Percentiles rank a stretch among this genome's conserved stretches.
Evolutionary conservation across 2,113 vertebrate species (phyloP).

Genomic region (Pterocles burchelli): DNA sequence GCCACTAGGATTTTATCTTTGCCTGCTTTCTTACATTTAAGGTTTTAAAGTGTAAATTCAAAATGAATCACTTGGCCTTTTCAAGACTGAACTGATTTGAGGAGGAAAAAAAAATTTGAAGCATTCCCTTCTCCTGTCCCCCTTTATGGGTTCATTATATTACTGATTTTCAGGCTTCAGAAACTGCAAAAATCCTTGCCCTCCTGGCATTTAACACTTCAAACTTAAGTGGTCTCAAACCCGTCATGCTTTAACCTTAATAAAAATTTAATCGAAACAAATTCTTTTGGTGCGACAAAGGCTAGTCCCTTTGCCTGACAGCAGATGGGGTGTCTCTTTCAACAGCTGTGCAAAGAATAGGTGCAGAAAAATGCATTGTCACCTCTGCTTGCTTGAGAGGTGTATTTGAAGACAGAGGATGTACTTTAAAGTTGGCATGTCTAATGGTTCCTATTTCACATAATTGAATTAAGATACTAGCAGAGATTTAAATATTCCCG

Average conservation of each 20-base stretch:
- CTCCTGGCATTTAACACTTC: neutral
- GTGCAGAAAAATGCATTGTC: neutral
- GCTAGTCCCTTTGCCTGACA: neutral
- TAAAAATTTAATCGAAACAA: neutral
- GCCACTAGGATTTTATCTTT: neutral
- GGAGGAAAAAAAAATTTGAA: neutral
- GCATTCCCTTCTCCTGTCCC: neutral
- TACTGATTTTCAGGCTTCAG: neutral
- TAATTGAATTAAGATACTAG: neutral
- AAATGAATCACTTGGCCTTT: neutral
- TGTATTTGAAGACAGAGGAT: neutral
- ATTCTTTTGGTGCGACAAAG: neutral
- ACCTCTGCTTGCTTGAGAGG: neutral
- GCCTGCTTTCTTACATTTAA: neutral
- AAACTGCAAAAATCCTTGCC: neutral
- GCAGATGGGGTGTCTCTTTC: constrained; percentile 14
- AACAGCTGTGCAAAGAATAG: neutral
- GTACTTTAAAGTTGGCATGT: neutral
- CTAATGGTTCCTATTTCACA: neutral
- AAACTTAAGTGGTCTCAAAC: neutral
- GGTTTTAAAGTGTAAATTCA: neutral
- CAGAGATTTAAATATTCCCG: neutral
- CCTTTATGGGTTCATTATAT: neutral
- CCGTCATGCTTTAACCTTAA: neutral
- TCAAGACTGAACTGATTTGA: neutral